Base-by-base conservation (phyloP, 2,888 invertebrate species). In the Anticlea derivata region DNA sequence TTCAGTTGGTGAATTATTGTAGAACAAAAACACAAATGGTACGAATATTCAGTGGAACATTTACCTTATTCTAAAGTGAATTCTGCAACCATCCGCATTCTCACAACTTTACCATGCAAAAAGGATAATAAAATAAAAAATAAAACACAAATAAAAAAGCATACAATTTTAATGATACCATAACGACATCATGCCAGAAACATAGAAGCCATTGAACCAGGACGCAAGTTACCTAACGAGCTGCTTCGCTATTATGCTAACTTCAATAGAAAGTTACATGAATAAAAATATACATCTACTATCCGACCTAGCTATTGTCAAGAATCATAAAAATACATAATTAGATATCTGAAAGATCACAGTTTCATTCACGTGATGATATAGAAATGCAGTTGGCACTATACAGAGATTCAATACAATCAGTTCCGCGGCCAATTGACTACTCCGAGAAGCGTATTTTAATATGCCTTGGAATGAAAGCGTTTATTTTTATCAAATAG, bases 91-190 rank as follows among this genome's bases (percentile, higher is more conserved):
- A 89, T 85, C 83, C 65, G 78, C 79, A 73, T 76, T 78, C 79
- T 71, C 66, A 63, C 70, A 68, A 70, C 65, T 46, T 55, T 58
- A 63, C 66, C 89, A 88, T 88, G 87, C 88, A 83, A 79, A 83
- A 78, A 78, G 80, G 78, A 73, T 68, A 70, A 76, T 71, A 67
- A 69, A 46, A 79, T 45, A 60, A 84, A 41, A 41, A 86, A 82
- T 80, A 86, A 86, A 85, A 83, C 84, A 80, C 70, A 64, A 49
- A 61, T 63, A 84, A 83, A 79, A 81, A 89, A 90, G 90, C 89
- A 83, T 87, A 86, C 81, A 88, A 85, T 85, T 88, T 86, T 88
- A 89, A 86, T 88, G 87, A 86, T 84, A 80, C 77, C 75, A 71
- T 77, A 75, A 74, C 73, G 85, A 88, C 86, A 84, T 80, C 83